Evolutionary conservation across 2,113 vertebrate species (phyloP).

Genomic region (Pelobates fuscus): DNA sequence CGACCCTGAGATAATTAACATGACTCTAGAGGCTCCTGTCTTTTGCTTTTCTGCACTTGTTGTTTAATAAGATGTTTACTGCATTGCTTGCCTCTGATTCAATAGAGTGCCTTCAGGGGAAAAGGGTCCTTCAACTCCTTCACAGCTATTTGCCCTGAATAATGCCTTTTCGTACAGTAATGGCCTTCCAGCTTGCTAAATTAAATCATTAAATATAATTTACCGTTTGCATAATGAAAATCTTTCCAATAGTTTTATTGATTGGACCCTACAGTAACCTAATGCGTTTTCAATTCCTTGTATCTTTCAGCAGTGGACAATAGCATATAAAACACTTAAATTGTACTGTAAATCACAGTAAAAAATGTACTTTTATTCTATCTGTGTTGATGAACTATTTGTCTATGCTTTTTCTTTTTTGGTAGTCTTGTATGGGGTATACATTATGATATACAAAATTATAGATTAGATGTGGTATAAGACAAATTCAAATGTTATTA

Average conservation of each 20-base stretch:
- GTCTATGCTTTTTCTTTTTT: no score
- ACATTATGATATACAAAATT: no score
- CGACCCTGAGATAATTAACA: slow-evolving; percentile 79
- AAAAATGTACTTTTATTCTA: no score
- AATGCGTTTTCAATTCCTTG: no score
- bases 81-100: slow-evolving; percentile 58
- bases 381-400: no score
- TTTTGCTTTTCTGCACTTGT: slow-evolving; percentile 63
- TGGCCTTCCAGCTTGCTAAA: slow-evolving; percentile 53
- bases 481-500: no score
- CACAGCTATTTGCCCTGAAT: slow-evolving; percentile 53
- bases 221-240: background rate
- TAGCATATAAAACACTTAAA: no score
- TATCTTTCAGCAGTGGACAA: no score
- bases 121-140: slow-evolving; percentile 52
- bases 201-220: slow-evolving; percentile 53
- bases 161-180: slow-evolving; percentile 43
- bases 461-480: no score
- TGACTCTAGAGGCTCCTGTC: slow-evolving; percentile 65
- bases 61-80: slow-evolving; percentile 73
- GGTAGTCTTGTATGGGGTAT: no score
- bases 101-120: slow-evolving; percentile 55
- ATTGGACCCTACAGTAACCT: no score
- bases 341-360: no score
- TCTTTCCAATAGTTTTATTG: background rate